Base-by-base conservation (phyloP, 2,113 vertebrate species). In the Sterrhoptilus dennistouni region DNA sequence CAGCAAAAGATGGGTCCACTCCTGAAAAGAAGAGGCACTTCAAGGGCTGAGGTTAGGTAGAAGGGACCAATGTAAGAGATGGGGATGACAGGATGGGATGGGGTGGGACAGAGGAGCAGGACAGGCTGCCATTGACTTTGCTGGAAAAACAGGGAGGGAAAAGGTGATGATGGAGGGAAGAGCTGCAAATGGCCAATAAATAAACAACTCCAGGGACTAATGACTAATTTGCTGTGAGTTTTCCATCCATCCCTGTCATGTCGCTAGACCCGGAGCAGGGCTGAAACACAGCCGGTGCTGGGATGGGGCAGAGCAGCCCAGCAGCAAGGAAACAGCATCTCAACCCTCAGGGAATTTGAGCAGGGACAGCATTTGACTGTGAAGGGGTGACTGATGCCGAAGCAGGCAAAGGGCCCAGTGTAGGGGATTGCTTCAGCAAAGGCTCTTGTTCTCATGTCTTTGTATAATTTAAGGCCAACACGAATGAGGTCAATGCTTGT, bases 1-100 rank as follows among this genome's bases (percentile, higher is more conserved):
- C 65, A 85, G 91, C 38, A 59, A 74, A 86, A 95, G 86, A 92
- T 90, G 78, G 86, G 88, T 50, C 80, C 9, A 12, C 70, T 96
- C 64, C 95, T 91, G 64, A 83, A 92, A 91, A 47, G 75, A 96
- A 66, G 83, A 93, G 68, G 57, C 5, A 5, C 56, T 70, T 91
- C 93, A 93, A 96, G 85, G 87, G 81, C 95, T 93, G 83, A 68
- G 40, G 66, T 36, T 83, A 45, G 49, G 49, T 24, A 33, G 47
- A 89, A 69, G 40, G 33, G 29, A 74, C 64, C 0, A 0, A 13
- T 60, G 35, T 40, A 69, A 50, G 74, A 40, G 52, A 77, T 33
- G 42, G 36, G 19, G 49, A 42, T 63, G 79, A 83, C 33, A n/a
- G 23, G 45, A 49, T 44, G 36, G 56, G 47, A 69, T 72, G 47